Conservation (phyloP, 2,888 invertebrate genomes). For the Hyppa rectilinea region DNA sequence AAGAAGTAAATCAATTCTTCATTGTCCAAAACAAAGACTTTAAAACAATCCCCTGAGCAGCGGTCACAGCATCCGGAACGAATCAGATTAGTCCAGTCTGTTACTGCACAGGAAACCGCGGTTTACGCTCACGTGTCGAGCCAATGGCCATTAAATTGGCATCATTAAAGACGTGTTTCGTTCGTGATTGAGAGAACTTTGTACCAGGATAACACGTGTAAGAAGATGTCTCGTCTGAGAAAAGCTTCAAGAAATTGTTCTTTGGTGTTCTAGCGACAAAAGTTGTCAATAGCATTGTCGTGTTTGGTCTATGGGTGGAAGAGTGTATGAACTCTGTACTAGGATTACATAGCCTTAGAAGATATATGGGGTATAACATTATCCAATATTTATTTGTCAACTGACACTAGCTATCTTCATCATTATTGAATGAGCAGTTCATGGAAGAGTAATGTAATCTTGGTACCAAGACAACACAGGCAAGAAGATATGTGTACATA, state of each 20-base stretch:
- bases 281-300: neutral
- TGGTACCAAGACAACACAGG: neutral
- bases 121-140: slow-evolving; percentile 38
- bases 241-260: neutral
- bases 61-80: slow-evolving; percentile 20
- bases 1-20: neutral
- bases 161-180: slow-evolving; percentile 36
- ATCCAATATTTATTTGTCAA: neutral
- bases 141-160: slow-evolving; percentile 56
- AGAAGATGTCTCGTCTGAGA: slow-evolving; percentile 7
- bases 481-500: neutral
- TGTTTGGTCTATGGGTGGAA: neutral
- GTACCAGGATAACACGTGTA: slow-evolving; percentile 32
- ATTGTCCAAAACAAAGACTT: slow-evolving; percentile 6
- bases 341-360: neutral
- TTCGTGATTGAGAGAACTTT: slow-evolving; percentile 35
- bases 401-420: neutral
- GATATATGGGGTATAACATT: neutral
- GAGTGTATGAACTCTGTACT: slow-evolving; percentile 5
- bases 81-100: slow-evolving; percentile 26
- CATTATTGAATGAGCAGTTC: neutral
- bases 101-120: slow-evolving; percentile 38
- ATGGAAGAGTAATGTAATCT: too few relatives aligned
- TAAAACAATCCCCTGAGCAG: slow-evolving; percentile 3
- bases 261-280: neutral